A percentile compares a stretch with the other conserved stretches of the same genome.
phyloP scores from a whole-genome alignment of 2,888 invertebrate species.

The Bruchidius siliquastri region DNA sequence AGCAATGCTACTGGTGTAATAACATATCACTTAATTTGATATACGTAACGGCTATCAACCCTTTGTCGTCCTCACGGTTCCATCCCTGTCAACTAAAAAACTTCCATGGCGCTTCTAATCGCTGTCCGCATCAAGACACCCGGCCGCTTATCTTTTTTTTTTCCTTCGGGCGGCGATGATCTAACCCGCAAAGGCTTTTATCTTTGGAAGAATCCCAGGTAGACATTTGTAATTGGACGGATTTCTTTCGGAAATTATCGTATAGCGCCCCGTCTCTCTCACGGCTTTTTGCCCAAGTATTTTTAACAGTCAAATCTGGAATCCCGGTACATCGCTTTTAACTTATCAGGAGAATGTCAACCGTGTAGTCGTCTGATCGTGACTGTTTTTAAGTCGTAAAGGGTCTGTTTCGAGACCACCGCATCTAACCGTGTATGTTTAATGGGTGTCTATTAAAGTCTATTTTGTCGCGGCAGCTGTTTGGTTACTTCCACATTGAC shows the following conservation, averaged over 20 bases:
- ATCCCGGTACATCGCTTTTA: conserved; percentile 42
- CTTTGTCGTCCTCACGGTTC: background rate
- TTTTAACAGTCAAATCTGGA: conserved; percentile 42
- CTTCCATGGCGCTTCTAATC: conserved; percentile 38
- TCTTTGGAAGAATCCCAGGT: conserved; percentile 43
- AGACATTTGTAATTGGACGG: conserved; percentile 44
- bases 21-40: no score
- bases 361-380: background rate
- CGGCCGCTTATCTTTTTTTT: conserved; percentile 46
- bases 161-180: conserved; percentile 37
- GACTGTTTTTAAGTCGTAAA: background rate
- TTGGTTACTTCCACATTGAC: background rate
- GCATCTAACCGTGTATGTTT: background rate
- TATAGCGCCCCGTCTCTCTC: conserved; percentile 23
- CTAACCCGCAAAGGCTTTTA: conserved; percentile 40
- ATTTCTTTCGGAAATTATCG: background rate
- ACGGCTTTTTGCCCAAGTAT: conserved; percentile 31
- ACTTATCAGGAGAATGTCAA: conserved; percentile 4
- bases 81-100: conserved; percentile 2
- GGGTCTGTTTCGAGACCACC: background rate
- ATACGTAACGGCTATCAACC: background rate
- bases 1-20: no score
- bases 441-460: background rate
- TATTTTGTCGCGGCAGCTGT: background rate
- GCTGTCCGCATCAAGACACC: conserved; percentile 40